These are phyloP conservation scores for Disparrhopalites patrizii DNA, from an alignment of 2,888 invertebrate species.

Conservation along the genomic window DNA sequence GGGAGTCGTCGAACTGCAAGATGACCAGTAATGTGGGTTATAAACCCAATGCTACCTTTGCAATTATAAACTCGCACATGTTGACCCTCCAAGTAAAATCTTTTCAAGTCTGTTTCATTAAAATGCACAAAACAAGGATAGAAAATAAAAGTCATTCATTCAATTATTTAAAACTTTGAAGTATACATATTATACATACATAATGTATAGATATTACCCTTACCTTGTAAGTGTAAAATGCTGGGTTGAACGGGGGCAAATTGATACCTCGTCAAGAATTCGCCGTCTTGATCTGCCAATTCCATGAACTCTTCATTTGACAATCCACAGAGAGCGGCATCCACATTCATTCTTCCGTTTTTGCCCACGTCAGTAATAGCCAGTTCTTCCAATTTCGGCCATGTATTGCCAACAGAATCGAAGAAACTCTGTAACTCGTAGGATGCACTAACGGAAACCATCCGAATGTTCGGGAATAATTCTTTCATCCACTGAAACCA, in stretches of 20 bases:
- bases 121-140: neutral
- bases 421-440: neutral
- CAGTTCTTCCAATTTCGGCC: neutral
- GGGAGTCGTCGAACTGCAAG: neutral
- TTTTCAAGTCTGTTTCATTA: too few species aligned
- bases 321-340: neutral
- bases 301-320: neutral
- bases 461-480: neutral
- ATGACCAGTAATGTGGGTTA: neutral
- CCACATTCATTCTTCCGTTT: neutral
- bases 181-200: neutral
- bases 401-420: neutral
- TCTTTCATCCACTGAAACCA: constrained; percentile 1
- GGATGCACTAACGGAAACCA: neutral
- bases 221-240: neutral
- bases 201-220: neutral
- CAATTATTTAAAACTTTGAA: too few species aligned
- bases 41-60: neutral
- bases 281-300: neutral
- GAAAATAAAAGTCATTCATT: neutral
- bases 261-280: neutral
- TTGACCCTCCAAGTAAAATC: too few species aligned
- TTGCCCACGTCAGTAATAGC: neutral
- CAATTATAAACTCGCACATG: neutral
- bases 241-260: neutral